phyloP scores from a whole-genome alignment of 2,113 vertebrate genomes.

The Lasiurus borealis region DNA sequence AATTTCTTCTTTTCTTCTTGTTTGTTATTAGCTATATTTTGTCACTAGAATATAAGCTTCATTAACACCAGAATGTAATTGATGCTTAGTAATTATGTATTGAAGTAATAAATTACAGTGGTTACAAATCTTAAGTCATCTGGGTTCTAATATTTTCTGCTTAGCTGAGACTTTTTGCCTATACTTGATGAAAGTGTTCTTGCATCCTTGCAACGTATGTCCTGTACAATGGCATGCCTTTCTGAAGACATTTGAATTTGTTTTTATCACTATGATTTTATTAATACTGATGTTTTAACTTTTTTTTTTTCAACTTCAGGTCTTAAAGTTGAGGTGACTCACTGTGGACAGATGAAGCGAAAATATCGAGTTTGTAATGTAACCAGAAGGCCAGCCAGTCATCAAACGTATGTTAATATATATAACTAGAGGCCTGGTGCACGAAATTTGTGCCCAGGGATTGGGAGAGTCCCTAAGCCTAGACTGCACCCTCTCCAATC shows the following conservation, averaged over 20 bases:
- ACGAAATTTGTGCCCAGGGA: too few relatives aligned
- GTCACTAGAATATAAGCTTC: neutral
- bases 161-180: constrained; percentile 34
- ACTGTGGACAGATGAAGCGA: constrained; percentile 99
- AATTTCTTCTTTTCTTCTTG: constrained; percentile 55
- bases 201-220: constrained; percentile 39
- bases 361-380: constrained; percentile 99
- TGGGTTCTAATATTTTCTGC: constrained; percentile 18
- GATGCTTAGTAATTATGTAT: constrained; percentile 10
- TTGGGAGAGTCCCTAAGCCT: too few relatives aligned
- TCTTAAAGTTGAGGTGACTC: constrained; percentile 98
- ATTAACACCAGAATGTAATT: neutral
- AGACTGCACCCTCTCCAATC: too few relatives aligned
- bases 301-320: constrained; percentile 85
- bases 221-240: neutral
- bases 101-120: constrained; percentile 18
- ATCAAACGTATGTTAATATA: constrained; percentile 94
- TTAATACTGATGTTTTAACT: constrained; percentile 66
- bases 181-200: neutral
- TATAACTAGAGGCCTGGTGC: too few relatives aligned
- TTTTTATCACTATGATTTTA: constrained; percentile 62
- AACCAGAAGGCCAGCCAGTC: constrained; percentile 97
- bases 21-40: constrained; percentile 23
- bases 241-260: constrained; percentile 20
- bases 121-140: neutral